Conservation (phyloP, 2,113 vertebrate species). For the Nasalis larvatus region DNA sequence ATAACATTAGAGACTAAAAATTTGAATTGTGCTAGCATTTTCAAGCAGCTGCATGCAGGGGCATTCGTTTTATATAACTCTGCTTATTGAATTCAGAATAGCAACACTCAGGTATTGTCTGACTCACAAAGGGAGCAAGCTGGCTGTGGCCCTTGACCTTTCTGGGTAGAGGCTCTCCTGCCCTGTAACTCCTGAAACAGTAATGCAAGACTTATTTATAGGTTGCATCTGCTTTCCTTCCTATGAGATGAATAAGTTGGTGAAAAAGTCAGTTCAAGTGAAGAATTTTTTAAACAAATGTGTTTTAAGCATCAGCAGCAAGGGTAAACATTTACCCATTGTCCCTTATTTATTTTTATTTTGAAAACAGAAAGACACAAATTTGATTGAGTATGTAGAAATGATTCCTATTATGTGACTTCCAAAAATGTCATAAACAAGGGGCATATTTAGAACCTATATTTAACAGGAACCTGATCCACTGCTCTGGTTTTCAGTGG, state of each 20-base stretch:
- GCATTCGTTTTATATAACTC: background rate
- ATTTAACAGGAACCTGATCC: background rate
- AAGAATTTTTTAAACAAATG: background rate
- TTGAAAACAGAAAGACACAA: conserved; percentile 21
- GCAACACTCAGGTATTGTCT: background rate
- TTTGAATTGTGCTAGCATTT: background rate
- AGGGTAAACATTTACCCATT: background rate
- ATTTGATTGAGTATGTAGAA: background rate
- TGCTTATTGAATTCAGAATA: background rate
- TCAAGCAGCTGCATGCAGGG: background rate
- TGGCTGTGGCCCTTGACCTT: conserved; percentile 27
- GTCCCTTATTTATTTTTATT: background rate
- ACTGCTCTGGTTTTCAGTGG: background rate
- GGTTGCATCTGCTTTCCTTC: conserved; percentile 10
- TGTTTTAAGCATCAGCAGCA: conserved; percentile 19
- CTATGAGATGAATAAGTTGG: conserved; percentile 3
- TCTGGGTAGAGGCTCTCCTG: background rate
- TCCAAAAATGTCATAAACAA: background rate
- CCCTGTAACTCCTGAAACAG: background rate
- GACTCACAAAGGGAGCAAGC: background rate
- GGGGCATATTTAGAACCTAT: background rate
- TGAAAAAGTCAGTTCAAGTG: conserved; percentile 6
- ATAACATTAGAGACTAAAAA: background rate
- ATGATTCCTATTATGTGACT: background rate
- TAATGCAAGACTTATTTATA: conserved; percentile 38